These are phyloP conservation scores for Sinosuthora webbiana DNA, from an alignment of 2,113 vertebrate genomes.

Conservation along the genomic window DNA sequence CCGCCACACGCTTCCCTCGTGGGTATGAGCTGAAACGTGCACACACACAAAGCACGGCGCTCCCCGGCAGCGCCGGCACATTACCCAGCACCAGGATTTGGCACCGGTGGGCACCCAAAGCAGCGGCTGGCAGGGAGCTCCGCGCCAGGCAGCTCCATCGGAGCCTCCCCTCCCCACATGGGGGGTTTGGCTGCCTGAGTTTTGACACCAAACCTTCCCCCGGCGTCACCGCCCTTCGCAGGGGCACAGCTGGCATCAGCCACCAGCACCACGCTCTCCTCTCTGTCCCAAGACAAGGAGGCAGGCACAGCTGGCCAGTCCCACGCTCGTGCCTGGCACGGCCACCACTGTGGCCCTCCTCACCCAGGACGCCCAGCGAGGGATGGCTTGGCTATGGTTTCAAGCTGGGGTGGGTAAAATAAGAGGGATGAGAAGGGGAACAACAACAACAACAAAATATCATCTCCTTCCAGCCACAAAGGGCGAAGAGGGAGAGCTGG, in stretches of 20 bases:
- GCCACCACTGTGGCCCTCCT: not conserved
- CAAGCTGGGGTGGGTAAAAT: constrained; percentile 37
- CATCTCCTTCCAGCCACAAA: constrained; percentile 70
- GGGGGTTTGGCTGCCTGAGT: not conserved
- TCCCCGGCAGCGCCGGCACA: accelerated
- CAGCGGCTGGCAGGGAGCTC: not conserved
- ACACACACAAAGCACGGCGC: not conserved
- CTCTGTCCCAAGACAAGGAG: not conserved
- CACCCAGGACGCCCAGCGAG: not conserved
- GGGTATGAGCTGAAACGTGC: not conserved
- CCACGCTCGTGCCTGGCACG: accelerated
- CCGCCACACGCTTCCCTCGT: accelerated
- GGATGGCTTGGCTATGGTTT: not conserved
- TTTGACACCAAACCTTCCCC: not conserved
- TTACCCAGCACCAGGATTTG: not conserved
- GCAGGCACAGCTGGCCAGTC: not conserved
- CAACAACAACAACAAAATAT: not conserved
- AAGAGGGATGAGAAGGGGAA: constrained; percentile 5
- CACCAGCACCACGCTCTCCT: accelerated
- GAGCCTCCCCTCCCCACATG: accelerated
- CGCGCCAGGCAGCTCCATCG: accelerated
- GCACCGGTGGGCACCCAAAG: not conserved
- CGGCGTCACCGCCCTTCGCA: accelerated
- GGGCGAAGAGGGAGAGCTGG: constrained; percentile 62
- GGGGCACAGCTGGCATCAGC: not conserved